Evolutionary conservation across 2,797 vertebrate species (phyloP).

Genomic region (Oreonectes daqikongensis): DNA sequence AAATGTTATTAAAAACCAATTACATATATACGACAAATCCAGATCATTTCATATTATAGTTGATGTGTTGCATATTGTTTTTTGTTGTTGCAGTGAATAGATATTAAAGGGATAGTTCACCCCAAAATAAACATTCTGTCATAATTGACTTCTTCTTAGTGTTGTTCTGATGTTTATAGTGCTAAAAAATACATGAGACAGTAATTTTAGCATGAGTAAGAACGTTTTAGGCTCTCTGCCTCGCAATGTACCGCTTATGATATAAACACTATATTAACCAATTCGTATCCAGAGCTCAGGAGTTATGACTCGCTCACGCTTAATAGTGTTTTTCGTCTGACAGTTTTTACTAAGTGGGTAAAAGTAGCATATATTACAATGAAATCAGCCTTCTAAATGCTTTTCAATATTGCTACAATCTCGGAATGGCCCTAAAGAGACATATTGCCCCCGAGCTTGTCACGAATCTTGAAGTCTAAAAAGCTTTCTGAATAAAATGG

Average conservation of each 20-base stretch:
- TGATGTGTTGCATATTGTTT: too few species aligned
- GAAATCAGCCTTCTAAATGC: conserved; percentile 30
- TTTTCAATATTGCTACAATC: conserved; percentile 35
- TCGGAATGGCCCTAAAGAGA: conserved; percentile 29
- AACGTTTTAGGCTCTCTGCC: background rate
- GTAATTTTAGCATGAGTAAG: too few species aligned
- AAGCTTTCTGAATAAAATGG: conserved; percentile 41
- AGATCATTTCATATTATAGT: too few species aligned
- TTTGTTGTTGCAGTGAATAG: too few species aligned
- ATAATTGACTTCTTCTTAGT: too few species aligned
- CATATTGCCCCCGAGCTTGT: conserved; percentile 26
- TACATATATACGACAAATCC: too few species aligned
- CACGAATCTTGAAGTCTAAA: conserved; percentile 43
- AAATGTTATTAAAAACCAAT: too few species aligned
- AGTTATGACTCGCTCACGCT: background rate
- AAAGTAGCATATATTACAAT: conserved; percentile 45
- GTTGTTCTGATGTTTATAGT: too few species aligned
- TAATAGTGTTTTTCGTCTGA: conserved; percentile 10
- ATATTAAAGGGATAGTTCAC: too few species aligned
- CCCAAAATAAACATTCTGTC: too few species aligned
- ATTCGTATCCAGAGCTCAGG: background rate
- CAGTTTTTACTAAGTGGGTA: conserved; percentile 29
- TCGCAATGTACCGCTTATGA: background rate
- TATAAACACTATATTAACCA: background rate
- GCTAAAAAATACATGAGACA: too few species aligned